Evolutionary conservation across 2,797 vertebrate species (phyloP), one percentile per base, ranked within the genome.

Genomic region (Echiichthys vipera): DNA sequence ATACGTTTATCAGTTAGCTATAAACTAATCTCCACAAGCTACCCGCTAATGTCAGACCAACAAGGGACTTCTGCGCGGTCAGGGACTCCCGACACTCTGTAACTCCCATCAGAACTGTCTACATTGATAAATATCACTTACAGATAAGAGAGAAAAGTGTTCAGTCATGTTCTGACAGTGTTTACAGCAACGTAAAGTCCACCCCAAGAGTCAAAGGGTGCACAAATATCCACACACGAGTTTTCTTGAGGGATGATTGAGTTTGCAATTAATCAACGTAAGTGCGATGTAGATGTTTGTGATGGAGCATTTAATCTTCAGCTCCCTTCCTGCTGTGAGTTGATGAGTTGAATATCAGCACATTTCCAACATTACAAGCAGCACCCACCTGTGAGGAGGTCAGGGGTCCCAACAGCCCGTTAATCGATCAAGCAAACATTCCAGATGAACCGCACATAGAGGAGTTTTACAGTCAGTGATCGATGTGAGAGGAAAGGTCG

Each of bases 401-500:
- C 72, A 54, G 24, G 74, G 24, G 76, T 78, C 53, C 34, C 11
- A 18, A 55, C 56, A 7, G 46, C 50, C 20, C 1, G 13, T 68
- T 50, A 73, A 77, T 76, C 54, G 7, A 76, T 73, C 40, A 20
- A 64, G 70, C 65, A 83, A 84, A 88, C 82, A 85, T 78, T 77
- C 50, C 65, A 4, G 63, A 27, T 47, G 39, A 39, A 20, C 1
- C 4, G 10, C 24, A 1, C 36, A 30, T 13, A 22, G 27, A 40
- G 18, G 37, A 64, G 56, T 55, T 68, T 76, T 13, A 58, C 65
- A 14, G 59, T 49, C 51, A 11, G 57, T 3, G 59, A 77, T 80
- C 10, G 70, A 84, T 76, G 42, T 8, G 10, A 57, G 58, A 40
- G 43, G 43, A 37, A 58, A 59, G 68, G 68, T 76, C 86, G 84